Conservation (phyloP, 2,797 vertebrate genomes). For the Cyprinodon diabolis region DNA sequence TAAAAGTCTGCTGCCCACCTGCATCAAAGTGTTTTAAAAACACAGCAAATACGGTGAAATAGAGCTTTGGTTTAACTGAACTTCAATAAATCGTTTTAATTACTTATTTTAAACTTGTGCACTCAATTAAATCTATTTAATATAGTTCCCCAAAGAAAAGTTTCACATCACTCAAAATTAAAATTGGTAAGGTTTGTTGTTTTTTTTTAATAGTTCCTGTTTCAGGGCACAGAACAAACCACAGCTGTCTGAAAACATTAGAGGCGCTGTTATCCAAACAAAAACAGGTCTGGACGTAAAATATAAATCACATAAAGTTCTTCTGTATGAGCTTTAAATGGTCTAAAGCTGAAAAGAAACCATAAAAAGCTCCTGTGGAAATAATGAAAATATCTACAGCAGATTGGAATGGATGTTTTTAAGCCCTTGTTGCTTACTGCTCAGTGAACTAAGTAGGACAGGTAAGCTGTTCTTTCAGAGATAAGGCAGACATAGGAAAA, state of each 20-base stretch:
- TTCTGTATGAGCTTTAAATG: neutral
- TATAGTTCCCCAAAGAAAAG: neutral
- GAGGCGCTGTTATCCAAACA: neutral
- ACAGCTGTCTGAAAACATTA: conserved; percentile 1
- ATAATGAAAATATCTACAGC: neutral
- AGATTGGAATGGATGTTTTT: neutral
- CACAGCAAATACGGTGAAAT: neutral
- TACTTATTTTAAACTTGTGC: neutral
- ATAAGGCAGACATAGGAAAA: neutral
- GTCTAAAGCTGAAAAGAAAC: neutral
- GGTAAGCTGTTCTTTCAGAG: neutral
- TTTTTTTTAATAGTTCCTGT: neutral
- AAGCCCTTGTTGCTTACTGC: neutral
- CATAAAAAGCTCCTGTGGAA: neutral
- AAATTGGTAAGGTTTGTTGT: neutral
- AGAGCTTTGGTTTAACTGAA: neutral
- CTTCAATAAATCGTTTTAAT: neutral
- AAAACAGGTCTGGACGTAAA: neutral
- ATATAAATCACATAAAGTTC: neutral
- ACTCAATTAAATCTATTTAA: neutral
- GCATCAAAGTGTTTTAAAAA: neutral
- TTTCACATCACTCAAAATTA: neutral
- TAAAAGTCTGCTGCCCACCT: neutral
- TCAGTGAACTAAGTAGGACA: neutral
- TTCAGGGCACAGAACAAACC: neutral